Base-by-base conservation (phyloP, 2,797 vertebrate genomes). In the Aselliscus stoliczkanus region DNA sequence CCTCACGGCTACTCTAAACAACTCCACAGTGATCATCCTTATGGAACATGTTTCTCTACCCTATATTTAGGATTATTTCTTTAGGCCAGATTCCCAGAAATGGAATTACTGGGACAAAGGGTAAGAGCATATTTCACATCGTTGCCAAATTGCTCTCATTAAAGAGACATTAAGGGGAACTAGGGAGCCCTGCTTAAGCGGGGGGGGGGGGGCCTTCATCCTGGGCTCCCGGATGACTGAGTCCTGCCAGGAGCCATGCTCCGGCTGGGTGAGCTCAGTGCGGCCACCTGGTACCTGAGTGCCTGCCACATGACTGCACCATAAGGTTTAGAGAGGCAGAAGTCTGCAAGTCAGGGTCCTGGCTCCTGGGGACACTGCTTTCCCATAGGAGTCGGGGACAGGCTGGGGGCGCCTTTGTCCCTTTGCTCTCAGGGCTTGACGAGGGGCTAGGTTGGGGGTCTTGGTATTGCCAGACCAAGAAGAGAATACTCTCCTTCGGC, bases 51-150 rank as follows among this genome's bases (percentile, higher is more conserved):
- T 94, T 97, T 97, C 94, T 93, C 97, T 95, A 88, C 82, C 86
- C 95, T 97, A 94, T 97, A 97, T 97, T 97, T 97, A 97, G 97
- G 96, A 72, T 97, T 97, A 95, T 96, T 97, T 97, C 93, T 96
- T 96, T 95, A 96, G 97, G 97, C 96, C 50, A 17, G 77, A 96
- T 97, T 97, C 97, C 97, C 97, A 97, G 97, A 96, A 97, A 95
- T 73, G 95, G 96, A 95, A 95, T 91, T 94, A 96, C 85, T 95
- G 82, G 96, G 96, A 94, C 97, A 97, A 96, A 96, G 96, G 96
- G 77, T 92, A 92, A 96, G 58, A 75, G 94, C 94, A 23, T 81
- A 84, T 83, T 96, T 96, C 70, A 73, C 11, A 2, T 56, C 14
- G 18, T 72, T 96, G 96, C 96, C 97, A 97, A 97, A 96, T 69